Conservation (phyloP, 2,888 invertebrate species). For the Conomelus anceps region DNA sequence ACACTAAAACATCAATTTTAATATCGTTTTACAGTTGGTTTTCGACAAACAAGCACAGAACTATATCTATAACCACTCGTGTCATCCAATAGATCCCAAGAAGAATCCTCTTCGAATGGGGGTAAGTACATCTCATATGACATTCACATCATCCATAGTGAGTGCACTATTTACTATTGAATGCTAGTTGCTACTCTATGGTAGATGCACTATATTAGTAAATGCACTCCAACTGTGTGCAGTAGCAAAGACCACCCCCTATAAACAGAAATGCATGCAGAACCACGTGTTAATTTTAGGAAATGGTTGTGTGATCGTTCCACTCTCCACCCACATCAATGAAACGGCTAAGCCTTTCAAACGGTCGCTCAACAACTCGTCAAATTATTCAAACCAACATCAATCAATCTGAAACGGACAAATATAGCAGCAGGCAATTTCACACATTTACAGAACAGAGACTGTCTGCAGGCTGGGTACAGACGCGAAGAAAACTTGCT, state of each 20-base stretch:
- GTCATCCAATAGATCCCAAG: slow-evolving; percentile 18
- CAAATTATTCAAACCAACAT: background rate
- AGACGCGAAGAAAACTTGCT: background rate
- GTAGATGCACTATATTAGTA: background rate
- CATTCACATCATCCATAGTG: background rate
- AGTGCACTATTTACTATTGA: background rate
- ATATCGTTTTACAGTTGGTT: slow-evolving; percentile 21
- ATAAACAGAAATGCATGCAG: background rate
- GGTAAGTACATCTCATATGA: slow-evolving; percentile 4
- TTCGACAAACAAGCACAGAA: slow-evolving; percentile 3
- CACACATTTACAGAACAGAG: too few species aligned
- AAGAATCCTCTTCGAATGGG: slow-evolving; percentile 17
- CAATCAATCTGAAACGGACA: background rate
- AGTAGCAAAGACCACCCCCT: background rate
- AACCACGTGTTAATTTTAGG: too few species aligned
- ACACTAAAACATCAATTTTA: background rate
- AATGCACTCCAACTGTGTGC: too few species aligned
- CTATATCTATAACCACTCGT: slow-evolving; percentile 13
- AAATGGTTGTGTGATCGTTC: background rate
- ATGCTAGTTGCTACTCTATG: background rate
- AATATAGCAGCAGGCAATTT: background rate
- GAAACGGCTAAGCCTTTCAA: background rate
- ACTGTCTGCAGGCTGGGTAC: too few species aligned
- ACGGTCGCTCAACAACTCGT: background rate
- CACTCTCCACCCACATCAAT: background rate